Conservation (phyloP, 2,797 vertebrate genomes). For the Parotocinclus haroldoi region DNA sequence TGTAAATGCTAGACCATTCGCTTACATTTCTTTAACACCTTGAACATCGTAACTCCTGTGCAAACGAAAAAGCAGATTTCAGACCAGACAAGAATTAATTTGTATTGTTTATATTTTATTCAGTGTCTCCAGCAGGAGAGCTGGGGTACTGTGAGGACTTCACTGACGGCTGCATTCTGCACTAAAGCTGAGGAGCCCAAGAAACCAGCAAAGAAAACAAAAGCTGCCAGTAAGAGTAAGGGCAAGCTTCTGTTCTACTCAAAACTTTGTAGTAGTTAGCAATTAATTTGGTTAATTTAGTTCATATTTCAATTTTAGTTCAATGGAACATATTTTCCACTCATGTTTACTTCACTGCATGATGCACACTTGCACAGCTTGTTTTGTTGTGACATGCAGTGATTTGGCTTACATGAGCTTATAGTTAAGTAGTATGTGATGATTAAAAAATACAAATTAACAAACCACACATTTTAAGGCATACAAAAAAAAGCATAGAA, state of each 20-base stretch:
- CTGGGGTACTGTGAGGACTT: constrained; percentile 50
- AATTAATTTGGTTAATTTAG: neutral
- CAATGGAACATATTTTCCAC: neutral
- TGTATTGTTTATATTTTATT: constrained; percentile 6
- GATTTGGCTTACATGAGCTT: too few relatives aligned
- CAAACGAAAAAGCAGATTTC: too few relatives aligned
- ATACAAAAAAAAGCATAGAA: too few relatives aligned
- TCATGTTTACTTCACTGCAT: neutral
- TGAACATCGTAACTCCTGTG: too few relatives aligned
- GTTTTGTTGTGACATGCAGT: neutral
- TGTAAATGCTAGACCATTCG: too few relatives aligned
- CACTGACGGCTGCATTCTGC: constrained; percentile 52
- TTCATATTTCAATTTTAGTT: too few relatives aligned
- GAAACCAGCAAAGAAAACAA: constrained; percentile 50
- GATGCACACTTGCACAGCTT: neutral
- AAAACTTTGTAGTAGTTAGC: neutral
- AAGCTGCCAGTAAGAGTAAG: constrained; percentile 61
- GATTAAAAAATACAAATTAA: too few relatives aligned
- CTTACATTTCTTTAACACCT: too few relatives aligned
- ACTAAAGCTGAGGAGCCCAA: constrained; percentile 51
- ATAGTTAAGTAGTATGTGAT: too few relatives aligned
- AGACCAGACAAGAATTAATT: too few relatives aligned
- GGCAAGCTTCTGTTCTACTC: constrained; percentile 2
- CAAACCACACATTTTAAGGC: too few relatives aligned
- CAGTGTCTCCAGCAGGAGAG: constrained; percentile 59